Base-by-base conservation (phyloP, 2,113 vertebrate genomes). In the Oenanthe oenanthe region DNA sequence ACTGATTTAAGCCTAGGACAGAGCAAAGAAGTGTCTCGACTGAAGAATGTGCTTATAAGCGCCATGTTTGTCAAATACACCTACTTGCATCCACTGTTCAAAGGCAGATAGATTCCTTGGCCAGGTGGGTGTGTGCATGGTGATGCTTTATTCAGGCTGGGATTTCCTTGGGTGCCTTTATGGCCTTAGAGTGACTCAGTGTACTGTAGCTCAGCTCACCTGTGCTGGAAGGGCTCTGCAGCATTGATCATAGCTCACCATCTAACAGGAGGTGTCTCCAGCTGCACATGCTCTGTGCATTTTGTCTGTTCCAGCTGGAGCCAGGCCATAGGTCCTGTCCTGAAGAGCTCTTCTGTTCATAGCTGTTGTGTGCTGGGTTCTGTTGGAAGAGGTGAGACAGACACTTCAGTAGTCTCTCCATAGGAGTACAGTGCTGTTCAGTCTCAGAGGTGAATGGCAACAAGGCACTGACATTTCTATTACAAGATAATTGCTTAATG, bases 261-360 rank as follows among this genome's bases (percentile, higher is more conserved):
- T 1, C 36, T 68, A 17, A 29, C 66, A n/a, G 47, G 53, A 85
- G 85, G 32, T 4, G 2, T n/a, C 29, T 88, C 36, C 74, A 89
- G 60, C 70, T 89, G 65, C 9, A 4, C 17, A 0, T 54, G 58
- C 60, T 79, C 63, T 0, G 0, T 66, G 42, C 0, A 0, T 68
- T 88, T 45, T 51, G 24, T 61, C 22, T 54, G 3, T 47, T 89
- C 71, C 72, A 74, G 9, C 50, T 90, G 88, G 71, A 94, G 40
- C 26, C 58, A 47, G 74, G 85, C 71, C 62, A 8, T 12, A 12
- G 42, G 54, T 75, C 38, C 42, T 75, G 58, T 82, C 42, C 34
- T 62, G 61, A 83, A 71, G 63, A 66, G 32, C 53, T 92, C 19
- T 43, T 79, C 31, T 85, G 31, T 54, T 78, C 1, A 1, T 82